A percentile compares a stretch with the other conserved stretches of the same genome.
phyloP scores from a whole-genome alignment of 2,888 invertebrate genomes.

The Pyrochroa serraticornis region DNA sequence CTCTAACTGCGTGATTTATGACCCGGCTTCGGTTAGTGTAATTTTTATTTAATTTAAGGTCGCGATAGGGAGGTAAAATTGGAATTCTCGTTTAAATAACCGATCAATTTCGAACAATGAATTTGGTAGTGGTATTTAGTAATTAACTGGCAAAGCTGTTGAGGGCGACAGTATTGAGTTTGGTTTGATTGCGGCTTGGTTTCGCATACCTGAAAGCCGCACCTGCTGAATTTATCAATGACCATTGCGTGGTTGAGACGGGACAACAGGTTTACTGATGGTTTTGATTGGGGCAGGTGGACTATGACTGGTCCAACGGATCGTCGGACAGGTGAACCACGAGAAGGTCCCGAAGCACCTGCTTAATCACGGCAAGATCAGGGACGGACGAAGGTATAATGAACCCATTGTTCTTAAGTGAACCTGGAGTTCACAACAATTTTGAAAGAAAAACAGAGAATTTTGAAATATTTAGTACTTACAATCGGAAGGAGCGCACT shows the following conservation, averaged over 20 bases:
- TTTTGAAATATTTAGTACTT: too few species aligned
- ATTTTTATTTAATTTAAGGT: not conserved
- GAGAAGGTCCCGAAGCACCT: constrained; percentile 13
- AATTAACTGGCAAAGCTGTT: too few species aligned
- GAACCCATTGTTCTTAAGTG: too few species aligned
- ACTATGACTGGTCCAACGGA: constrained; percentile 19
- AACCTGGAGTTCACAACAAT: too few species aligned
- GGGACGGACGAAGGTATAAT: too few species aligned
- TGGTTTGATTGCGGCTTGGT: not conserved
- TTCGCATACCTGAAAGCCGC: constrained; percentile 5
- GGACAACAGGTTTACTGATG: constrained; percentile 7
- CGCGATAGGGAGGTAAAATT: constrained; percentile 5
- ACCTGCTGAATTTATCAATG: constrained; percentile 15
- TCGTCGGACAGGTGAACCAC: constrained; percentile 27
- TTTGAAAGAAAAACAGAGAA: too few species aligned
- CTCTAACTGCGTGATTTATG: not conserved
- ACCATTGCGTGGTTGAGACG: constrained; percentile 2
- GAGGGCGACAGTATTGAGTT: constrained; percentile 8
- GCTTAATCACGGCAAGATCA: constrained; percentile 15
- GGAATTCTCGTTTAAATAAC: not conserved
- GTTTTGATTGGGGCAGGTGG: constrained; percentile 25
- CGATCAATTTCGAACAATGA: not conserved
- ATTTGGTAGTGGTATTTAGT: too few species aligned
- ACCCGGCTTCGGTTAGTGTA: not conserved
- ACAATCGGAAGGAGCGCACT: too few species aligned